Conservation (phyloP, 2,888 invertebrate species). For the Nasonia oneida region DNA sequence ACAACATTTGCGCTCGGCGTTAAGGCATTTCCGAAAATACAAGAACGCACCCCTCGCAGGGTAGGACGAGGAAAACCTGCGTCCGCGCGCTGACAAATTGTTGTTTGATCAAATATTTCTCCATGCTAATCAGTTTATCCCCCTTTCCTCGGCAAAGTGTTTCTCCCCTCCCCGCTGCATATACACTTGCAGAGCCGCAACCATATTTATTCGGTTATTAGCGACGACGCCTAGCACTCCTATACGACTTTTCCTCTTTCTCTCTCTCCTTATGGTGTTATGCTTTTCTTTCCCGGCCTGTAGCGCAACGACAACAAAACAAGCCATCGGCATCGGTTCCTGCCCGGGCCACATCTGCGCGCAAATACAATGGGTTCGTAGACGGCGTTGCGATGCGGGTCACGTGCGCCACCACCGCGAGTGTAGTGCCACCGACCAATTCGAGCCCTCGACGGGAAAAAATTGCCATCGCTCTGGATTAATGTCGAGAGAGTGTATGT, state of each 20-base stretch:
- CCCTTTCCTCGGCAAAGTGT: constrained; percentile 38
- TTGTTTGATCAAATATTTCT: constrained; percentile 52
- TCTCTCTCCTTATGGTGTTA: neutral
- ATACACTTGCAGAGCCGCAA: neutral
- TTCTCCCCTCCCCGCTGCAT: neutral
- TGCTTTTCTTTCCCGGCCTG: neutral
- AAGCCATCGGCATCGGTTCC: constrained; percentile 10
- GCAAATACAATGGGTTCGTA: constrained; percentile 56
- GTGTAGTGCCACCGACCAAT: constrained; percentile 47
- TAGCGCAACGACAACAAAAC: constrained; percentile 13
- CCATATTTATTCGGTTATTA: constrained; percentile 57
- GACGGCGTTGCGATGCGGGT: constrained; percentile 60
- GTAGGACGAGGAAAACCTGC: neutral
- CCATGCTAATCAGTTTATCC: constrained; percentile 59
- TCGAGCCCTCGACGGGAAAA: constrained; percentile 43
- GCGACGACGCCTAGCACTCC: constrained; percentile 17
- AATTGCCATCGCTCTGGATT: constrained; percentile 58
- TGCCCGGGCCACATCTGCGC: constrained; percentile 54
- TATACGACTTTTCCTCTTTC: constrained; percentile 22
- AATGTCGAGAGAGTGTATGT: constrained; percentile 55
- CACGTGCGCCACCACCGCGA: constrained; percentile 54
- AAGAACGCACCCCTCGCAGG: neutral
- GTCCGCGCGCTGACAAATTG: constrained; percentile 17
- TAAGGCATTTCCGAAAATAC: constrained; percentile 41
- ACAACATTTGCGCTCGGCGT: constrained; percentile 34